A percentile compares a stretch with the other conserved stretches of the same genome.
Conservation (phyloP, 2,113 vertebrate species). For the Cnemophilus loriae region DNA sequence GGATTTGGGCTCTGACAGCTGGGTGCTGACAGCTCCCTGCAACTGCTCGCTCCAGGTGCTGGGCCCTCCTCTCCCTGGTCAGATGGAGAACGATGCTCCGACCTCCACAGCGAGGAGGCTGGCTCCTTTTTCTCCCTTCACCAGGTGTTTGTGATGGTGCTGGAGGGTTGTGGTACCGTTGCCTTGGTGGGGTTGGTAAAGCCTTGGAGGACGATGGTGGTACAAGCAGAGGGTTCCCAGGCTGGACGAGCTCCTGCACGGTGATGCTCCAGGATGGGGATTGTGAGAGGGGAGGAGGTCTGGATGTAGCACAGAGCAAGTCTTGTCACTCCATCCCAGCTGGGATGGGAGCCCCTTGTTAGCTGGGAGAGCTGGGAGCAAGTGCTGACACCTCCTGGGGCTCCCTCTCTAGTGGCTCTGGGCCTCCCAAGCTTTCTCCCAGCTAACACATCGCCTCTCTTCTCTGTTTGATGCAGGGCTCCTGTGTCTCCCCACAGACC, state of each 20-base stretch:
- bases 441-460: neutral
- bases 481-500: neutral
- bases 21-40: slow-evolving; percentile 15
- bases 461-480: neutral
- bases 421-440: neutral
- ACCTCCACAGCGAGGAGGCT: neutral
- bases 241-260: neutral
- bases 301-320: neutral
- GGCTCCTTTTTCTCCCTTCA: neutral
- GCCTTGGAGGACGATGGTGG: neutral
- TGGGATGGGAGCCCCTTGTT: neutral
- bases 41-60: rapidly evolving
- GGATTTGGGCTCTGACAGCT: slow-evolving; percentile 16
- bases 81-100: neutral
- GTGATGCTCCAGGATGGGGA: neutral
- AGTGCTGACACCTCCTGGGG: neutral
- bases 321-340: neutral
- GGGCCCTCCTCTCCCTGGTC: neutral
- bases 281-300: neutral
- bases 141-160: neutral
- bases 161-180: neutral
- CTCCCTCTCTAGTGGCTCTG: neutral
- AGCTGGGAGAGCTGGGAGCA: neutral
- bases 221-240: neutral
- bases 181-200: neutral